Base-by-base conservation (phyloP, 2,888 invertebrate genomes). In the Torymus texanus region DNA sequence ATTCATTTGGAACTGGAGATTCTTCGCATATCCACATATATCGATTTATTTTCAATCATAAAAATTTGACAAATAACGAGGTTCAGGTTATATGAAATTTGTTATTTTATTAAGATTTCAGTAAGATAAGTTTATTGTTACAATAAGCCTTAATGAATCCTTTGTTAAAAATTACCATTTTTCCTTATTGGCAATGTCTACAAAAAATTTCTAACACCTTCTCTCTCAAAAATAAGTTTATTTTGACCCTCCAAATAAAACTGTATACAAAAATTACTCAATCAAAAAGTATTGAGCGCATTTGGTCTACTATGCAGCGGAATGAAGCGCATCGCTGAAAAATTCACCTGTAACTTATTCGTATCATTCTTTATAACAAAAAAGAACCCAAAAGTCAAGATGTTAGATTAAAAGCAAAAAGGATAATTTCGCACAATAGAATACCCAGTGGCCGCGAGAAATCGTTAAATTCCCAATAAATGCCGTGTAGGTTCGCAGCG, bases 151-250 rank as follows among this genome's bases (percentile, higher is more conserved):
- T 55, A 16, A 12, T 3, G 51, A 41, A 24, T 50, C 29, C 75
- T 55, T 55, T 29, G 14, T 14, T 63, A 13, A 70, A 73, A 74
- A 75, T 79, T 79, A 79, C 70, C 79, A 21, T 78, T 70, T 78
- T 73, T 56, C 51, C 55, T 70, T 67, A 50, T 71, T 41, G 56
- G 24, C 12, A 71, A 67, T 51, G 21, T 66, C 53, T 55, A 74
- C 61, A 73, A 73, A 62, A 18, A 73, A 78, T 68, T 67, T 78
- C 51, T 51, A 18, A 71, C 24, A 65, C 24, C 41, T 71, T 71
- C 16, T 71, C 63, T 70, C 21, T 16, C 13, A 65, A 58, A 41
- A 29, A 62, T 12, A 18, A 61, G 67, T 66, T 59, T 5, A 11
- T 29, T 53, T 61, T 50, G 18, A 11, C 61, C 12, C 50, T 41